These are phyloP conservation scores for Polypedilum pembai DNA, from an alignment of 1,140 invertebrate genomes.

Conservation along the genomic window DNA sequence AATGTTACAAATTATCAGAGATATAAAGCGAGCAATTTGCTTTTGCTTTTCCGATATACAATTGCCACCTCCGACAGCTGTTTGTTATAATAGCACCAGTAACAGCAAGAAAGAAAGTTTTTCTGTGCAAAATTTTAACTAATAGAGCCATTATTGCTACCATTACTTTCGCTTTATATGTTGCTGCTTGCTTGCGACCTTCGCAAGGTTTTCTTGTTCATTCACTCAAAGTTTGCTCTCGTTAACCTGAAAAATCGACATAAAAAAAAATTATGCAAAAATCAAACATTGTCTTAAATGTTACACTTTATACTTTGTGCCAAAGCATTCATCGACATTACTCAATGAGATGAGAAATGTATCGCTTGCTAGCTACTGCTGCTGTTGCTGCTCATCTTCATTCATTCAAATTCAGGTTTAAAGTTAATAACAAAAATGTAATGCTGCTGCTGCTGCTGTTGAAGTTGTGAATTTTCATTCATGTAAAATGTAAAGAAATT, in stretches of 20 bases:
- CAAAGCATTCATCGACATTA: background rate
- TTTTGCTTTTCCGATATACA: background rate
- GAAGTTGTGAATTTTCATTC: background rate
- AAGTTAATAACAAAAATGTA: background rate
- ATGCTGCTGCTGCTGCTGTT: background rate
- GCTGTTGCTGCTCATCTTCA: background rate
- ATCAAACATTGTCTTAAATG: background rate
- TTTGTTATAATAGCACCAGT: background rate
- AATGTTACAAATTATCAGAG: background rate
- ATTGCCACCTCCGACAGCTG: background rate
- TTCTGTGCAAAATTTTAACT: background rate
- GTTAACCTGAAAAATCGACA: background rate
- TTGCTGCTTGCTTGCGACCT: background rate
- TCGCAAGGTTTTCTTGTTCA: conserved; percentile 5
- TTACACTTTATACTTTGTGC: background rate
- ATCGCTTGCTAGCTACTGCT: no score
- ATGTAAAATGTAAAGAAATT: conserved; percentile 27
- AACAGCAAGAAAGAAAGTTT: background rate
- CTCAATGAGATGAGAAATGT: conserved; percentile 12
- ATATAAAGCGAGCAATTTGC: background rate
- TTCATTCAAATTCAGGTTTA: no score
- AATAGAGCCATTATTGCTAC: background rate
- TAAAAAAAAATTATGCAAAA: background rate
- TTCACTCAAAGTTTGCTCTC: background rate
- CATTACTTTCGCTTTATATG: background rate